Conservation (phyloP, 2,888 invertebrate species). For the Fragum fragum region DNA sequence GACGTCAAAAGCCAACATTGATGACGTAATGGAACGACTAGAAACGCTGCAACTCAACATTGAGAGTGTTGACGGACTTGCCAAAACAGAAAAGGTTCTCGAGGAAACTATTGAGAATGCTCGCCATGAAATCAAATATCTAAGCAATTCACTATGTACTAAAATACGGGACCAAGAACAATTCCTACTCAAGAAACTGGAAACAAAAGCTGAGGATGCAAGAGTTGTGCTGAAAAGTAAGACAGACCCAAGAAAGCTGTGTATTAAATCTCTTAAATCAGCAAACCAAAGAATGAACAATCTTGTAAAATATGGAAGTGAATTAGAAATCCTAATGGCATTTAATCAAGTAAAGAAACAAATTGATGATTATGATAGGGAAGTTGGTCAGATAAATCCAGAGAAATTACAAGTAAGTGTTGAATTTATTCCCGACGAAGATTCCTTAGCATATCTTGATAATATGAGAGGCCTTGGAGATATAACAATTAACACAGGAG, state of each 20-base stretch:
- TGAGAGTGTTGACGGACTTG: slow-evolving; percentile 62
- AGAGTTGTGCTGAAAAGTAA: slow-evolving; percentile 58
- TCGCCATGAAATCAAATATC: slow-evolving; percentile 70
- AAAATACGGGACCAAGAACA: slow-evolving; percentile 72
- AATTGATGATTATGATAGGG: slow-evolving; percentile 67
- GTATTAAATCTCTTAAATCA: slow-evolving; percentile 69
- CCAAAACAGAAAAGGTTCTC: slow-evolving; percentile 63
- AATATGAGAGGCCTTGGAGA: slow-evolving; percentile 66
- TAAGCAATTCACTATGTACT: slow-evolving; percentile 71
- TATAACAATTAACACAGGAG: slow-evolving; percentile 69
- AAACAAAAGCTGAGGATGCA: slow-evolving; percentile 60
- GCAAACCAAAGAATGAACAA: slow-evolving; percentile 75
- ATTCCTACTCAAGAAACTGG: slow-evolving; percentile 70
- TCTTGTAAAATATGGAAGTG: slow-evolving; percentile 78
- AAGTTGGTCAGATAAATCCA: slow-evolving; percentile 62
- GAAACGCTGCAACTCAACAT: slow-evolving; percentile 58
- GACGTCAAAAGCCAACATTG: slow-evolving; percentile 70
- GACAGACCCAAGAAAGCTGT: slow-evolving; percentile 68
- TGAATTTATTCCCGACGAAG: slow-evolving; percentile 70
- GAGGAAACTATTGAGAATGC: slow-evolving; percentile 75
- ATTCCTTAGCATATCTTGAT: slow-evolving; percentile 69
- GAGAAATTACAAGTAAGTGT: slow-evolving; percentile 66
- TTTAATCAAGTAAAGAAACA: slow-evolving; percentile 70
- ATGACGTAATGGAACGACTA: slow-evolving; percentile 65
- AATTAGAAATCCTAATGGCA: slow-evolving; percentile 76